Evolutionary conservation across 2,888 invertebrate genomes (phyloP).

Genomic region (Strigamia crassipes): DNA sequence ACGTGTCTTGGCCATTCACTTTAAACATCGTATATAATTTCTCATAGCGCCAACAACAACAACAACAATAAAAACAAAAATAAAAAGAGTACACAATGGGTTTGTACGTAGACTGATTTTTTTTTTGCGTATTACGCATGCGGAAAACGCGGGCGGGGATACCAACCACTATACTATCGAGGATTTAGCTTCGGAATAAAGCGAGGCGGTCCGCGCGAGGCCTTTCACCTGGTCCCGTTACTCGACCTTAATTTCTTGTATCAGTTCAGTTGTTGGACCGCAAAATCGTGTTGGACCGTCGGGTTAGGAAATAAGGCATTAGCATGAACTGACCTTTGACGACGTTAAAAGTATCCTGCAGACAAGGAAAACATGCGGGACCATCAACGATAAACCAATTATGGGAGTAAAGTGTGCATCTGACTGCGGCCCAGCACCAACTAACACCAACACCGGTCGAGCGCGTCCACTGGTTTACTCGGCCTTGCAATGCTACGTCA

Average conservation of each 20-base stretch:
- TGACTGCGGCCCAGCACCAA: background rate
- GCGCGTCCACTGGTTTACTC: slow-evolving; percentile 10
- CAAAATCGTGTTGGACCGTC: background rate
- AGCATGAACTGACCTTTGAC: background rate
- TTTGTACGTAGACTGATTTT: too few relatives aligned
- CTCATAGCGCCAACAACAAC: background rate
- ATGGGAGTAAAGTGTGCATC: background rate
- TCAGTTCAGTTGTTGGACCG: background rate
- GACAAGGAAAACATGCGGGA: background rate
- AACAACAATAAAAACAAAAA: background rate
- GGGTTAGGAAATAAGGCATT: background rate
- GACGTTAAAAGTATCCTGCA: background rate
- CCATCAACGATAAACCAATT: background rate
- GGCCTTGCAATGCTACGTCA: background rate
- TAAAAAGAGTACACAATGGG: background rate
- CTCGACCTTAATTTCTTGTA: background rate
- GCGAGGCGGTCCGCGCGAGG: background rate
- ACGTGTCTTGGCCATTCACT: too few relatives aligned
- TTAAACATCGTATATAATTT: too few relatives aligned
- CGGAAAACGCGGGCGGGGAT: background rate
- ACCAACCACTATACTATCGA: too few relatives aligned
- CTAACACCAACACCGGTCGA: background rate
- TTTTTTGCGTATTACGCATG: background rate
- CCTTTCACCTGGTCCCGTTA: slow-evolving; percentile 18
- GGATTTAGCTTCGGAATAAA: too few relatives aligned